Evolutionary conservation across 2,888 invertebrate species (phyloP), one percentile per base, ranked within the genome.

Genomic region (Ligdia adustata): DNA sequence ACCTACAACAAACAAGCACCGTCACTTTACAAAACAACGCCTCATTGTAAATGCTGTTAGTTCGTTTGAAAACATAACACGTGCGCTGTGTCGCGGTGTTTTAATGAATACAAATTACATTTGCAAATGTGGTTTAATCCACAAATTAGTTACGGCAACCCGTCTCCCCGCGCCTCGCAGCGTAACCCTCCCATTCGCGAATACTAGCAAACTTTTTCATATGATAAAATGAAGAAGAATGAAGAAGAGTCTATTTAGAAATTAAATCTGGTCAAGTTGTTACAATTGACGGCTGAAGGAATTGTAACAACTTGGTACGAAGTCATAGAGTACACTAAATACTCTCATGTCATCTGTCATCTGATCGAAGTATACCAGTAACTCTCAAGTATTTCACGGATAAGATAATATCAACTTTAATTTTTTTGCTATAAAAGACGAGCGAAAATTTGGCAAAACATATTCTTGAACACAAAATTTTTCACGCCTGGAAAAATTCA

Each of bases 71-170:
- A 75, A 74, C 75, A 69, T 72, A 69, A 67, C 79, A 76, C 79
- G 80, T 79, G 73, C 72, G 64, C 49, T 56, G 63, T n/a, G 16
- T 52, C 61, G 65, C 60, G 64, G 66, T 69, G 78, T 80, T 81
- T 82, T 83, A 85, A 86, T 86, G 83, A 84, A 87, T 86, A 87
- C 80, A 88, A 88, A 89, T 88, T 85, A 86, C 85, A 72, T 87
- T 89, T 83, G 85, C 85, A 87, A 89, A 90, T 87, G 80, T 82
- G 78, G 78, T 79, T 50, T 89, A 90, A 90, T 90, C 88, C 87
- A 72, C 76, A 87, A 87, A 89, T 89, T 88, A 87, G 87, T 87
- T 75, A 75, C 79, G 73, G 66, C 68, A 22, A 42, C 37, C 45
- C 46, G 37, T 64, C 52, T 64, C 55, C 52, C 45, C 20, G 39